Conservation (phyloP, 2,797 vertebrate genomes). For the Fundulus diaphanus region DNA sequence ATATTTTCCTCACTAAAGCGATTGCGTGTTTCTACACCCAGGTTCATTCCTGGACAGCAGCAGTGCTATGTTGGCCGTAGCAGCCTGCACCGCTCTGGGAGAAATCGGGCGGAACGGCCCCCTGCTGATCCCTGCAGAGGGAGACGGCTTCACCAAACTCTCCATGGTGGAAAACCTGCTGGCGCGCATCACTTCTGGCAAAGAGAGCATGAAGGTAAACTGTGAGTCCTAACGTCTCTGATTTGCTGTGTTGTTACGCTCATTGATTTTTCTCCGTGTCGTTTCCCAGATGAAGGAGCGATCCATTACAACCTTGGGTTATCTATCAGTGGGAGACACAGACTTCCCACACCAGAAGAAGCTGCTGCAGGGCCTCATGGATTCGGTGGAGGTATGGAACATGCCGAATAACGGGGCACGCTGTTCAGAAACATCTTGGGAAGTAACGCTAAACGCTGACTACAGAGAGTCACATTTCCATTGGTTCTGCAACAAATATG, state of each 20-base stretch:
- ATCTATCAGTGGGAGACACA: conserved; percentile 95
- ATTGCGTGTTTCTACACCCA: conserved; percentile 46
- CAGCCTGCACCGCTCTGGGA: conserved; percentile 92
- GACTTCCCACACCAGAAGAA: conserved; percentile 95
- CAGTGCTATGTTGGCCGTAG: conserved; percentile 87
- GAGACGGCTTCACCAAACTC: conserved; percentile 91
- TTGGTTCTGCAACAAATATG: not conserved
- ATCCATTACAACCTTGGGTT: conserved; percentile 93
- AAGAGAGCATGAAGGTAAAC: conserved; percentile 93
- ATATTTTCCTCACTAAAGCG: not conserved
- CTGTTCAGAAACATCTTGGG: not conserved
- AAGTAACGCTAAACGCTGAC: not conserved
- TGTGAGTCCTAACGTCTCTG: not conserved
- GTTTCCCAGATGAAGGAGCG: conserved; percentile 93
- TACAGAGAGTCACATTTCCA: not conserved
- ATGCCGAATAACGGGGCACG: not conserved
- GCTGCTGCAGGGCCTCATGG: conserved; percentile 96
- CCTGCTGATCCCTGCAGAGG: conserved; percentile 89
- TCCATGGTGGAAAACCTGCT: conserved; percentile 91
- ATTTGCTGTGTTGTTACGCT: not conserved
- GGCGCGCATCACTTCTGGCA: conserved; percentile 92
- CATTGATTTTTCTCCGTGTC: not conserved
- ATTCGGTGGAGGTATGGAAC: conserved; percentile 92
- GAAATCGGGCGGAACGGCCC: conserved; percentile 94
- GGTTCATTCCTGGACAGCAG: conserved; percentile 92